phyloP scores from a whole-genome alignment of 1,140 invertebrate species.

The Popillia japonica region DNA sequence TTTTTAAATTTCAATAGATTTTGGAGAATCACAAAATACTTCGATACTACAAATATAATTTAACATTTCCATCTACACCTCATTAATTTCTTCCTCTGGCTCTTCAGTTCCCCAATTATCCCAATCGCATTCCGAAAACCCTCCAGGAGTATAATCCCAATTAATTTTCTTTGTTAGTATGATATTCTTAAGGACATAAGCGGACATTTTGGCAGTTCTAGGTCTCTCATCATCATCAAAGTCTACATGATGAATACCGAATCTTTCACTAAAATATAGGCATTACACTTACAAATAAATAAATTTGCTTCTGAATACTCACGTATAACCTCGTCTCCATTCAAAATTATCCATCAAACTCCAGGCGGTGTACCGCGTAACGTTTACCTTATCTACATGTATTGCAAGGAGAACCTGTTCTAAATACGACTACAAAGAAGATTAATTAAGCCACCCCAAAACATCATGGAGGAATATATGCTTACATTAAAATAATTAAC shows the following conservation, averaged over 20 bases:
- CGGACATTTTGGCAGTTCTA: slow-evolving; percentile 64
- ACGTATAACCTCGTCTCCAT: slow-evolving; percentile 64
- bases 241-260: slow-evolving; percentile 68
- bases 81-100: neutral
- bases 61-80: neutral
- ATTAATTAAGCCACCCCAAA: neutral
- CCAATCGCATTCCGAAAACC: slow-evolving; percentile 1
- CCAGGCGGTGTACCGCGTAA: slow-evolving; percentile 69
- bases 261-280: slow-evolving; percentile 62
- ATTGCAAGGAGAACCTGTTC: slow-evolving; percentile 58
- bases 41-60: neutral
- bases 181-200: slow-evolving; percentile 51
- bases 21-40: too few species aligned
- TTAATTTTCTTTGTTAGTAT: neutral
- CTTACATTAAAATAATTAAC: slow-evolving; percentile 59
- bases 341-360: slow-evolving; percentile 73
- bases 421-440: slow-evolving; percentile 58
- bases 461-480: neutral
- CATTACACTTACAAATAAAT: neutral
- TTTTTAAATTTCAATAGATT: too few species aligned
- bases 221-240: slow-evolving; percentile 63
- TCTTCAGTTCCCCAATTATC: neutral
- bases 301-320: slow-evolving; percentile 32
- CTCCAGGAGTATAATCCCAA: neutral
- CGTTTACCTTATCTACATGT: slow-evolving; percentile 56